Conservation (phyloP, 2,888 invertebrate species). For the Cinara cedri region DNA sequence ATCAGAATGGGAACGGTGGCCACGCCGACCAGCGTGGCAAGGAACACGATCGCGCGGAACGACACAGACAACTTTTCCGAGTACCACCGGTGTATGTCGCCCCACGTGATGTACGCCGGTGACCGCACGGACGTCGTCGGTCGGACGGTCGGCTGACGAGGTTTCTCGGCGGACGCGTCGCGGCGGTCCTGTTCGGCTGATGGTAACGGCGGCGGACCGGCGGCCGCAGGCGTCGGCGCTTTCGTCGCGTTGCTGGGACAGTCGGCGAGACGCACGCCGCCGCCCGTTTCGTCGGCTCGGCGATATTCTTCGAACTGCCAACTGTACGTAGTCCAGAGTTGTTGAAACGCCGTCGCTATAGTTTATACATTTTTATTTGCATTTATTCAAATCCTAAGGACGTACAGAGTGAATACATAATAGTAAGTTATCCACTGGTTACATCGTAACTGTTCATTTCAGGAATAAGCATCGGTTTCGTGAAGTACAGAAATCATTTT, state of each 20-base stretch:
- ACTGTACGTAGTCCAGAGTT: conserved; percentile 32
- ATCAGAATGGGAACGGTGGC: conserved; percentile 44
- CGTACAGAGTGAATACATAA: too few species aligned
- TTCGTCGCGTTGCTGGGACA: neutral
- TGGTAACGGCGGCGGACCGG: neutral
- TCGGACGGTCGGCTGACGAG: neutral
- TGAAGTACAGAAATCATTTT: too few species aligned
- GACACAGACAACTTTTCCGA: neutral
- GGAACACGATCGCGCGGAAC: conserved; percentile 9
- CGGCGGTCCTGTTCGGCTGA: neutral
- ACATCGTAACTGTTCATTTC: too few species aligned
- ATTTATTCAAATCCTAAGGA: too few species aligned
- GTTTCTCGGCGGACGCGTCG: neutral
- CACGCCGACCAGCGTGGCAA: conserved; percentile 17
- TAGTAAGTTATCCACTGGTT: too few species aligned
- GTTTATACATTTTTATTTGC: too few species aligned
- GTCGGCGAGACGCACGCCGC: neutral
- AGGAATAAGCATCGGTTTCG: too few species aligned
- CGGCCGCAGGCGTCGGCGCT: neutral
- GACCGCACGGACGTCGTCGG: neutral
- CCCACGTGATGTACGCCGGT: neutral
- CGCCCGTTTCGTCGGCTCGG: neutral
- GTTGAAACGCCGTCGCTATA: conserved; percentile 42
- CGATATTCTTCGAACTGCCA: neutral
- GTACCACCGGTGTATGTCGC: neutral